Percentiles rank a stretch among this genome's conserved stretches.
Conservation (phyloP, 2,888 invertebrate species). For the Trypoxylon attenuatum region DNA sequence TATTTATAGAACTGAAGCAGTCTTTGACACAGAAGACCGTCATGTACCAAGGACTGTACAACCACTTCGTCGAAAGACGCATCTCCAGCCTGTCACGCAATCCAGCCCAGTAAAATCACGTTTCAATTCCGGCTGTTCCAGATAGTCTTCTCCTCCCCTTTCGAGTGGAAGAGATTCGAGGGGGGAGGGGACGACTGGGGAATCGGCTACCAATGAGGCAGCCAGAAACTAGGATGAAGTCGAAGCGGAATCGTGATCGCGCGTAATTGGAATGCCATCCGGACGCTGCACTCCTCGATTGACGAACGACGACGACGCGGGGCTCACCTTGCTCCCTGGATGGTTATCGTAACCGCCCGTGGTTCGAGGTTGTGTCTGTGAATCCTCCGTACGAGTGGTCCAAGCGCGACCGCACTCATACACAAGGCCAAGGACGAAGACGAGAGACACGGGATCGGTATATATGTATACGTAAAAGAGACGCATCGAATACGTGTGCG, state of each 20-base stretch:
- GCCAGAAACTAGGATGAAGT: constrained; percentile 37
- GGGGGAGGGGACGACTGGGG: constrained; percentile 8
- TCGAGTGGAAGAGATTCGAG: neutral
- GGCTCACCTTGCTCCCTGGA: constrained; percentile 6
- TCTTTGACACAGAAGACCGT: too few relatives aligned
- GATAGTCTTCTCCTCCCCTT: constrained; percentile 23
- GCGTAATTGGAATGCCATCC: constrained; percentile 49
- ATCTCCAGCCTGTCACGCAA: constrained; percentile 26
- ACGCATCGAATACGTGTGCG: neutral
- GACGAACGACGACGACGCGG: constrained; percentile 35
- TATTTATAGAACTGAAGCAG: too few relatives aligned
- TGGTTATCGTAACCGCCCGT: constrained; percentile 27
- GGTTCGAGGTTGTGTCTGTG: constrained; percentile 14
- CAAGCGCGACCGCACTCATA: neutral
- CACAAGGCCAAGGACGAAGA: too few relatives aligned
- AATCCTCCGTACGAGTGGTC: neutral
- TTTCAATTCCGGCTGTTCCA: constrained; percentile 38
- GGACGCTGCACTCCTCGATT: constrained; percentile 29
- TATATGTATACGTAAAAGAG: too few relatives aligned
- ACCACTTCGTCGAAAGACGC: neutral
- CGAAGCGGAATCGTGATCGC: constrained; percentile 32
- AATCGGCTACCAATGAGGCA: constrained; percentile 6
- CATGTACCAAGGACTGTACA: too few relatives aligned
- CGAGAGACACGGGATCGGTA: too few relatives aligned
- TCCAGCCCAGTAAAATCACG: constrained; percentile 26